Percentiles rank a stretch among this genome's conserved stretches.
Conservation (phyloP, 2,888 invertebrate genomes). For the Macrophya alboannulata region DNA sequence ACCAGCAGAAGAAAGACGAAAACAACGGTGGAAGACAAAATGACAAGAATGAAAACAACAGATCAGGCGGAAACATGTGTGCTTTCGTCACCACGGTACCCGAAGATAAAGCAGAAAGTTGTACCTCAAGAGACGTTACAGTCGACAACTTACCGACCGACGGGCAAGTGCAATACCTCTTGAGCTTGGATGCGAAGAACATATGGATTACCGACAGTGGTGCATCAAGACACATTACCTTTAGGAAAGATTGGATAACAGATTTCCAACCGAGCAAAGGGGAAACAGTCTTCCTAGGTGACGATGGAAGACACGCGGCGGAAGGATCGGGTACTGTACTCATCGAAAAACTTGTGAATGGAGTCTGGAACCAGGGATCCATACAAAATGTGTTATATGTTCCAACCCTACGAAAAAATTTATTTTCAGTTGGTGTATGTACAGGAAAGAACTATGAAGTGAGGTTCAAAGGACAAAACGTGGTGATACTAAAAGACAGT, state of each 20-base stretch:
- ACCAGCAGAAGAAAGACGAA: not conserved
- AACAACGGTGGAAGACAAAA: not conserved
- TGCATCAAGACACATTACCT: constrained; percentile 50
- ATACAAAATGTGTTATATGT: constrained; percentile 69
- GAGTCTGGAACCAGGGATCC: constrained; percentile 63
- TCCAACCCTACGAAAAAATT: constrained; percentile 68
- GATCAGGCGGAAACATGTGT: not conserved
- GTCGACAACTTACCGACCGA: constrained; percentile 13
- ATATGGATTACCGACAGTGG: constrained; percentile 57
- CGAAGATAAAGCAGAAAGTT: not conserved
- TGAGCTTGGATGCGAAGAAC: constrained; percentile 30
- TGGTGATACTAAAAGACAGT: constrained; percentile 11
- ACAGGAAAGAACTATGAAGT: constrained; percentile 67
- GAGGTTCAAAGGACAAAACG: constrained; percentile 61
- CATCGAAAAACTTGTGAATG: constrained; percentile 61
- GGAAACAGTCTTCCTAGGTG: constrained; percentile 55
- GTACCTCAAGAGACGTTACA: not conserved
- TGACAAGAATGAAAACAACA: constrained; percentile 10
- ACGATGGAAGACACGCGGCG: constrained; percentile 50
- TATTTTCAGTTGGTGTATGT: constrained; percentile 71
- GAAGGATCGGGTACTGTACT: constrained; percentile 46
- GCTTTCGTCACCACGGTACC: not conserved
- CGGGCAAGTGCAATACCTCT: not conserved
- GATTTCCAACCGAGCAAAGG: constrained; percentile 55
- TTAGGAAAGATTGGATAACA: constrained; percentile 44